Conservation (phyloP, 2,888 invertebrate species). For the Rutpela maculata region DNA sequence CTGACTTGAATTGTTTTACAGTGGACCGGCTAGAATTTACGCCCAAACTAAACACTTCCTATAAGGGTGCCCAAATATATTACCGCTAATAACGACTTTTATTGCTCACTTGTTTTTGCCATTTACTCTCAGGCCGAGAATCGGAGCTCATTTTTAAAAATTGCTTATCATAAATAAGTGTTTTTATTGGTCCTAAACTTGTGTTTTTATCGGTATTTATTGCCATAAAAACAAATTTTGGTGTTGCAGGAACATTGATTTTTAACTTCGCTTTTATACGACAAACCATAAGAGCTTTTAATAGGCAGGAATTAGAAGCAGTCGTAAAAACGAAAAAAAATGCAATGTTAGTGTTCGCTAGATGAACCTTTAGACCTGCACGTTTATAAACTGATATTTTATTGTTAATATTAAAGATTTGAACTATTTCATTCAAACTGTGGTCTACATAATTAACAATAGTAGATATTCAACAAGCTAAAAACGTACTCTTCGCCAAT, state of each 20-base stretch:
- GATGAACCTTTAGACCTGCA: background rate
- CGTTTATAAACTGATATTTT: too few species aligned
- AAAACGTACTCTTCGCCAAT: too few species aligned
- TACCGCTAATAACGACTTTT: slow-evolving; percentile 63
- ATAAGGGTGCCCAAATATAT: slow-evolving; percentile 62
- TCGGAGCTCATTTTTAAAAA: slow-evolving; percentile 53
- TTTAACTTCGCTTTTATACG: slow-evolving; percentile 23
- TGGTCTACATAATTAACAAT: too few species aligned
- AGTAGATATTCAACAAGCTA: too few species aligned
- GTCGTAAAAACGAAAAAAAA: background rate
- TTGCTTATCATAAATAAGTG: slow-evolving; percentile 47
- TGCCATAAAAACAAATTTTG: slow-evolving; percentile 39
- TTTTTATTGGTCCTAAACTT: slow-evolving; percentile 45
- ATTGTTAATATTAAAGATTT: too few species aligned
- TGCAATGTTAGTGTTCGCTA: background rate
- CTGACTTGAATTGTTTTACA: slow-evolving; percentile 70
- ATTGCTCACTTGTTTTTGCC: slow-evolving; percentile 61
- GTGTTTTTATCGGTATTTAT: slow-evolving; percentile 42
- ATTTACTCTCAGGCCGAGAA: slow-evolving; percentile 49
- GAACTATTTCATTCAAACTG: too few species aligned
- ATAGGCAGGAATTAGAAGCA: background rate
- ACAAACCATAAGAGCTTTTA: background rate
- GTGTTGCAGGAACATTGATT: slow-evolving; percentile 24
- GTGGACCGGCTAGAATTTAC: slow-evolving; percentile 70
- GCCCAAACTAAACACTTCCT: slow-evolving; percentile 69